Evolutionary conservation across 2,797 vertebrate species (phyloP).

Genomic region (Toxotes lorentzi): DNA sequence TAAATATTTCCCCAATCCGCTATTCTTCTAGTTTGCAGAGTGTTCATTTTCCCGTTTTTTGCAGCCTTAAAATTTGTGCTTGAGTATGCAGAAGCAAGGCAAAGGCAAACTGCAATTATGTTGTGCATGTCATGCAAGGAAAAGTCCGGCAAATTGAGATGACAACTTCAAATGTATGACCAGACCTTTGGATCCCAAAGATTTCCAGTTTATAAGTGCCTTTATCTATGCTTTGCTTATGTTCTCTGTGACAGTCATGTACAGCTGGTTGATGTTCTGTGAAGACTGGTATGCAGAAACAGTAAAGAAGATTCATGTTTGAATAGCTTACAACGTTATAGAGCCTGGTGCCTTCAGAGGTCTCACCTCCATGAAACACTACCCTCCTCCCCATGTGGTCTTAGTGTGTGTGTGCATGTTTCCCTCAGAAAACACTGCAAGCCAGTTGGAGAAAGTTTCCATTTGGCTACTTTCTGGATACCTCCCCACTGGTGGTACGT

Average conservation of each 20-base stretch:
- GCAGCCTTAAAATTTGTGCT: background rate
- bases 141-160: too few species aligned
- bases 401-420: constrained; percentile 10
- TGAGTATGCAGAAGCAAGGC: too few species aligned
- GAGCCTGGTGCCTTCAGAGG: constrained; percentile 33
- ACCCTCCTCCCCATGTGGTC: constrained; percentile 43
- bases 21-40: background rate
- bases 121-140: too few species aligned
- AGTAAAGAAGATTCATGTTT: constrained; percentile 59
- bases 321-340: constrained; percentile 45
- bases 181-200: background rate
- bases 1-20: background rate
- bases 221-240: background rate
- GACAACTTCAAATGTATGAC: background rate
- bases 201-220: background rate
- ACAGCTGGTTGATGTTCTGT: constrained; percentile 15
- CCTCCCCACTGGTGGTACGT: constrained; percentile 37
- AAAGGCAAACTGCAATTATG: background rate
- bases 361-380: constrained; percentile 48
- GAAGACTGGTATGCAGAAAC: constrained; percentile 24
- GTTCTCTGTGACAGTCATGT: background rate
- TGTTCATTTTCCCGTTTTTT: background rate
- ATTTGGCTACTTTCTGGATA: constrained; percentile 54
- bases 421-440: constrained; percentile 60
- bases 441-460: constrained; percentile 65